Base-by-base conservation (phyloP, 2,888 invertebrate genomes). In the Apoda limacodes region DNA sequence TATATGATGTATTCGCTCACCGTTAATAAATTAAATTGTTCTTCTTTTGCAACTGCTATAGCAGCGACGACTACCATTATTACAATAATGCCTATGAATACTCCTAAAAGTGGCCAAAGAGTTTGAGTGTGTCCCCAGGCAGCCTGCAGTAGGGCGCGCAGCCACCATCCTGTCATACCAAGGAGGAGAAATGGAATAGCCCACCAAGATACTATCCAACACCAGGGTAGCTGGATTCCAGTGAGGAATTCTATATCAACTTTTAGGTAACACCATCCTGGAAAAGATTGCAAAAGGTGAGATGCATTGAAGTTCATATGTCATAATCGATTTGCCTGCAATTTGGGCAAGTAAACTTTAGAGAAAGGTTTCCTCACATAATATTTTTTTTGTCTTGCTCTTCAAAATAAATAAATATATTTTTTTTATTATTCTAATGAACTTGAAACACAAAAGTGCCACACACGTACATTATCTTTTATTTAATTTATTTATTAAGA, bases 201-300 rank as follows among this genome's bases (percentile, higher is more conserved):
- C 64, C 71, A 74, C 72, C 76, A 76, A 1, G 60, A 59, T 1
- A 57, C 55, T 21, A 70, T 48, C 76, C 72, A 78, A 36, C 63
- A 58, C 22, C 57, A 62, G 1, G 75, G 66, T 3, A 76, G 43
- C 35, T 55, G 69, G 3, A 59, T 51, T 2, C 74, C 71, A 2
- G 78, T 76, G 1, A 80, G 60, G 39, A 80, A 80, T 40, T 78
- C 63, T 39, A 80, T 61, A 43, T 78, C 80, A 0, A 66, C 56
- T 35, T 67, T 56, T 19, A 80, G 52, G 48, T 67, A 61, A 36
- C 56, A 60, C 69, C 68, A 78, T 12, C 75, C 80, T 80, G 60
- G 3, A 68, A 70, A 20, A 9, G 30, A 26, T n/a, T n/a, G n/a
- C n/a, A n/a, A n/a, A n/a, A n/a, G n/a, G n/a, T n/a, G n/a, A n/a